A percentile compares a stretch with the other conserved stretches of the same genome.
These are phyloP conservation scores for Bombus picipes DNA, from an alignment of 1,140 invertebrate genomes.

Conservation along the genomic window DNA sequence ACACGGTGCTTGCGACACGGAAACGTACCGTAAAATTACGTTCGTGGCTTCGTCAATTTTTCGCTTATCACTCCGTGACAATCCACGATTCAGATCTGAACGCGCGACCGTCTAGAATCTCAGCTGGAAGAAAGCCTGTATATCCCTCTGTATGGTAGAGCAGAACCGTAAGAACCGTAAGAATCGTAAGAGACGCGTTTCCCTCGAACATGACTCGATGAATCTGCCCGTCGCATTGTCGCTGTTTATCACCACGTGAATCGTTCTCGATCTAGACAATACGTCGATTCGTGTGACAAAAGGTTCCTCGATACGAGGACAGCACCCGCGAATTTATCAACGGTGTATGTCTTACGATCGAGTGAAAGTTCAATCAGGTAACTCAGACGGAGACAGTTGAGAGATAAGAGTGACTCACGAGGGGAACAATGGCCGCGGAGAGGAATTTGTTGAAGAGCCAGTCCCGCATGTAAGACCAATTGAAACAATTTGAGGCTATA, in stretches of 20 bases:
- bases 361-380: conserved; percentile 54
- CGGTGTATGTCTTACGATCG: neutral
- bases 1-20: neutral
- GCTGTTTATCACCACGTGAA: neutral
- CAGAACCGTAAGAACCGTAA: neutral
- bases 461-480: conserved; percentile 62
- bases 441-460: conserved; percentile 54
- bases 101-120: neutral
- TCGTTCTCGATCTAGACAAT: neutral
- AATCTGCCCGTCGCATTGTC: neutral
- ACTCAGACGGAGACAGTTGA: conserved; percentile 26
- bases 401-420: conserved; percentile 51
- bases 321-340: neutral
- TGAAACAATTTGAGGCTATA: conserved; percentile 58
- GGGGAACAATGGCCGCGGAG: conserved; percentile 47
- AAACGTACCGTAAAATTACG: conserved; percentile 12
- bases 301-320: neutral
- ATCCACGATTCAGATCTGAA: neutral
- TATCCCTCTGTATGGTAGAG: too few species aligned
- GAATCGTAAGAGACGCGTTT: neutral
- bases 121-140: too few species aligned
- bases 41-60: neutral
- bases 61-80: conserved; percentile 17
- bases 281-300: neutral
- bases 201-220: neutral